A percentile compares a stretch with the other conserved stretches of the same genome.
Conservation (phyloP, 2,888 invertebrate species). For the Ectropis crepuscularia region DNA sequence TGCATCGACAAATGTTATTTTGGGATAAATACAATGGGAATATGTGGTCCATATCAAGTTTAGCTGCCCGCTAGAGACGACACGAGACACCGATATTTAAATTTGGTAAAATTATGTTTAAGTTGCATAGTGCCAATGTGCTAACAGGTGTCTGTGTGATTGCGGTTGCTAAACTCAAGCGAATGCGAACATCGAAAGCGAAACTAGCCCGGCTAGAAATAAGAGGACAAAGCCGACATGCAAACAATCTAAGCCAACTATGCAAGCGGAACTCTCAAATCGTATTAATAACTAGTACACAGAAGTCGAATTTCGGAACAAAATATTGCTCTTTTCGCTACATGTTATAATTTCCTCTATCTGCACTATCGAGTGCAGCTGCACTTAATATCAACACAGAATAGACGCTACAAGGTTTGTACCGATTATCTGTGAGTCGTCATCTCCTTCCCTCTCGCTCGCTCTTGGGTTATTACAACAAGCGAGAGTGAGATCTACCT, state of each 20-base stretch:
- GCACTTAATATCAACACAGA: too few relatives aligned
- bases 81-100: conserved; percentile 13
- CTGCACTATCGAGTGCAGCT: too few relatives aligned
- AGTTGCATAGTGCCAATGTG: conserved; percentile 31
- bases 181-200: conserved; percentile 54
- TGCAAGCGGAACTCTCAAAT: conserved; percentile 42
- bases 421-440: too few relatives aligned
- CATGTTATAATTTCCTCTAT: too few relatives aligned
- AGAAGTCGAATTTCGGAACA: too few relatives aligned
- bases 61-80: conserved; percentile 29
- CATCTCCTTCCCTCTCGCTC: too few relatives aligned
- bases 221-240: conserved; percentile 42
- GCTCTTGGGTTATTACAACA: too few relatives aligned
- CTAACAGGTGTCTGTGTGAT: conserved; percentile 39
- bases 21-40: conserved; percentile 64
- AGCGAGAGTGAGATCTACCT: too few relatives aligned
- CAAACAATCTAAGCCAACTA: conserved; percentile 35
- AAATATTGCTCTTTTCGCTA: too few relatives aligned
- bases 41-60: conserved; percentile 64
- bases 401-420: too few relatives aligned
- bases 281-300: not conserved
- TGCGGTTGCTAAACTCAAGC: conserved; percentile 44
- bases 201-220: conserved; percentile 41
- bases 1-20: conserved; percentile 26
- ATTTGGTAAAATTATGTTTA: not conserved